Base-by-base conservation (phyloP, 2,888 invertebrate genomes). In the Drosophila melanosoma region DNA sequence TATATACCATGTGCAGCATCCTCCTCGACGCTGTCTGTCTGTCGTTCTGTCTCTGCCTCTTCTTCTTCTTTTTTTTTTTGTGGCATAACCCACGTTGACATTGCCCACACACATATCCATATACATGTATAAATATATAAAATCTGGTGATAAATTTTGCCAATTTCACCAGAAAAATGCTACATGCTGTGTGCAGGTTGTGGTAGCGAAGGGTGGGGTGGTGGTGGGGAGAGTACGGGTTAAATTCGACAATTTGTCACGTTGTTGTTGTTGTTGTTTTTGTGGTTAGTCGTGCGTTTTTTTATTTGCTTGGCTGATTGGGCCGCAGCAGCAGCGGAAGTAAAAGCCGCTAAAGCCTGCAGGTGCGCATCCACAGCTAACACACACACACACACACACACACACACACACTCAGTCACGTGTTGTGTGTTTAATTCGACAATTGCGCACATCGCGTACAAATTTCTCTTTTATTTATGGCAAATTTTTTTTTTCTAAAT, bases 31-130 rank as follows among this genome's bases (percentile, higher is more conserved):
- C 20, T 42, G 45, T 40, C 29, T 32, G 54, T 45, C 57, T 48
- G 64, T 10, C 53, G 29, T 35, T 40, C 51, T 51, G 73, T 52
- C 48, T 66, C 69, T 36, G 36, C 36, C 45, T 45, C 15, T 45
- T 20, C 23, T 45, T 7, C 20, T 51, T n/a, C n/a, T n/a, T 33
- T 32, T 32, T 7, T 45, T 49, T 60, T 69, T 71, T 77, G 89
- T 85, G 89, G 88, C 86, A 87, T 89, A 85, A 89, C 85, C 90
- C 83, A 83, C 89, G 88, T 79, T 89, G 85, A 85, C 85, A 85
- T 85, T 85, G 83, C 73, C 69, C 78, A 84, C 84, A 87, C 33
- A 45, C 54, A 15, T 5, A 36, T 1, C 26, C 2, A 56, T 2
- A 38, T 10, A 17, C 15, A 23, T 36, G 12, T 36, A 36, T 38